Percentiles rank a stretch among this genome's conserved stretches.
phyloP scores from a whole-genome alignment of 1,140 invertebrate species.

The Daktulosphaira vitifoliae region DNA sequence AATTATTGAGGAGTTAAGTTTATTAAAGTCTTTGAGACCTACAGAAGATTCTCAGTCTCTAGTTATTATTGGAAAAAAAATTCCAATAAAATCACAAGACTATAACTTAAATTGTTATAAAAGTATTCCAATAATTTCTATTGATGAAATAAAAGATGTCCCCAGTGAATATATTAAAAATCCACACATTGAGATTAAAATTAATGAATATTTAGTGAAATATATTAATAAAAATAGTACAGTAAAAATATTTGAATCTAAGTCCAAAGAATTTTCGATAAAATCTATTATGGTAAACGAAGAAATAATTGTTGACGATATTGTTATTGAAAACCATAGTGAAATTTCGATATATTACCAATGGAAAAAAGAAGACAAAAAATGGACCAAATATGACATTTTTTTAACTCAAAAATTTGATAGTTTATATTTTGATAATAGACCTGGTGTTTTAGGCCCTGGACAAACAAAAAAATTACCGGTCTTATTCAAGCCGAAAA shows the following conservation, averaged over 20 bases:
- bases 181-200: background rate
- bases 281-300: background rate
- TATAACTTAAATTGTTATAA: too few species aligned
- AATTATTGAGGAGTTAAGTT: too few species aligned
- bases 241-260: background rate
- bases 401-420: too few species aligned
- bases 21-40: too few species aligned
- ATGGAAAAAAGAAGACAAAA: slow-evolving; percentile 2
- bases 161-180: too few species aligned
- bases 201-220: background rate
- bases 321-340: slow-evolving; percentile 11
- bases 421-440: slow-evolving; percentile 21
- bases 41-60: too few species aligned
- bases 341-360: background rate
- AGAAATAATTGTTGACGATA: background rate
- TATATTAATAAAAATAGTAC: background rate
- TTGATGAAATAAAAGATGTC: too few species aligned
- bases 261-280: background rate
- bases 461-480: slow-evolving; percentile 3
- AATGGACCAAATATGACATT: too few species aligned
- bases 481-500: slow-evolving; percentile 1
- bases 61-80: too few species aligned
- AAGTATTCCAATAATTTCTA: too few species aligned
- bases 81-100: too few species aligned
- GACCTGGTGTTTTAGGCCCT: background rate